Evolutionary conservation across 2,797 vertebrate genomes (phyloP).

Genomic region (Myoxocephalus aenaeus): DNA sequence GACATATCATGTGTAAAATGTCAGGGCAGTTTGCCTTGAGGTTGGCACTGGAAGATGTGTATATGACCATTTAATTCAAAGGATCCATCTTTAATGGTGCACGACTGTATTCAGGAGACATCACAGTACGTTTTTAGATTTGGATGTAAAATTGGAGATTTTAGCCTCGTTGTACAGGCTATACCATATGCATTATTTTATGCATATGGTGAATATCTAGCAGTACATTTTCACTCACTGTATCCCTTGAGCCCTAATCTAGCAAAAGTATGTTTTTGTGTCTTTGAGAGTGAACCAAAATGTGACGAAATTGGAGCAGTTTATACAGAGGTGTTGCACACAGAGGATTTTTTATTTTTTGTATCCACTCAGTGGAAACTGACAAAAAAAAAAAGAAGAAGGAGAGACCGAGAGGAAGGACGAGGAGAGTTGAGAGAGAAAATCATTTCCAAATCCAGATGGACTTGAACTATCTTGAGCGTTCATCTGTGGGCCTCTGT

Average conservation of each 20-base stretch:
- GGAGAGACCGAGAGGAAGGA: background rate
- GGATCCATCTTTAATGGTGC: background rate
- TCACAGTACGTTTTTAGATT: background rate
- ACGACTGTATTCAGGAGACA: slow-evolving; percentile 1
- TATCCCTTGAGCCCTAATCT: no score
- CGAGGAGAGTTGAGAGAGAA: background rate
- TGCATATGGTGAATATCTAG: background rate
- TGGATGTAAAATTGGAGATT: background rate
- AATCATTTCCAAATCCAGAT: slow-evolving; percentile 39
- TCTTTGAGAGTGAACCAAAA: background rate
- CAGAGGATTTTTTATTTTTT: no score
- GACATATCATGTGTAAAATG: background rate
- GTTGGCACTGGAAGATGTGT: background rate
- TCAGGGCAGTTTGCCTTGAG: slow-evolving; percentile 14
- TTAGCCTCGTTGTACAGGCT: no score
- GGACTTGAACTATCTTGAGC: slow-evolving; percentile 45
- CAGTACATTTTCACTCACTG: background rate
- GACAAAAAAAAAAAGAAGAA: background rate
- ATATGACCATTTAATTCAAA: background rate
- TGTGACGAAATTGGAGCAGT: no score
- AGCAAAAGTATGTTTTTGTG: no score
- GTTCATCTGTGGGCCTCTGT: slow-evolving; percentile 37
- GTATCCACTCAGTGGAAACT: no score
- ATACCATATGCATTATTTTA: no score
- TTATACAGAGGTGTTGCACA: no score